These are phyloP conservation scores for Fundulus diaphanus DNA, from an alignment of 2,797 vertebrate species.

Conservation along the genomic window DNA sequence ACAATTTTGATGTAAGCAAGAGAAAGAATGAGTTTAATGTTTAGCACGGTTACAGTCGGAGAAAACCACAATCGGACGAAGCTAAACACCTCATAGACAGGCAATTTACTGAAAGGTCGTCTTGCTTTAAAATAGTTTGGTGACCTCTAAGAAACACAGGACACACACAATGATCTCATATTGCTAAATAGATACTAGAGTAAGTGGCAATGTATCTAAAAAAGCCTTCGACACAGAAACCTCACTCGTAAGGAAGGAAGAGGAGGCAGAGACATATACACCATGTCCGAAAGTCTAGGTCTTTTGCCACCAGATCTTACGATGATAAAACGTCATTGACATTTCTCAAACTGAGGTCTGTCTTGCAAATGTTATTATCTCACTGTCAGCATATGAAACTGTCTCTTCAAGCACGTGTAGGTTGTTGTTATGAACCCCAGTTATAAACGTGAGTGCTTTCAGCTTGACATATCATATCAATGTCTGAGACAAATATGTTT, in stretches of 20 bases:
- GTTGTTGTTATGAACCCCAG: not conserved
- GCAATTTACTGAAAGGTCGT: constrained; percentile 15
- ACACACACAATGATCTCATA: constrained; percentile 41
- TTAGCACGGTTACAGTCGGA: constrained; percentile 19
- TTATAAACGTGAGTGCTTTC: not conserved
- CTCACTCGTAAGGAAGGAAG: constrained; percentile 72
- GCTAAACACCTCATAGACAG: constrained; percentile 20
- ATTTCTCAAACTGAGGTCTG: not conserved
- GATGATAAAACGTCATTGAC: not conserved
- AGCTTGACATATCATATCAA: not conserved
- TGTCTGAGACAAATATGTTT: not conserved
- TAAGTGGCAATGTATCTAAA: constrained; percentile 85
- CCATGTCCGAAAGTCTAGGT: not conserved
- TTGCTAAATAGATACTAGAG: constrained; percentile 79
- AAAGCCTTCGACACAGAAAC: constrained; percentile 87
- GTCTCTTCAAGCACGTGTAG: not conserved
- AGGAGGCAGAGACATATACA: constrained; percentile 32
- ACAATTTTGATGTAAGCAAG: constrained; percentile 66
- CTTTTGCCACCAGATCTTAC: not conserved
- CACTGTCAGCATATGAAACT: not conserved
- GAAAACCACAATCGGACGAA: constrained; percentile 36
- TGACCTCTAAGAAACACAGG: constrained; percentile 64
- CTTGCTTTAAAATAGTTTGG: constrained; percentile 45
- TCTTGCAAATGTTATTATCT: not conserved
- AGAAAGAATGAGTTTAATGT: constrained; percentile 55